Evolutionary conservation across 2,113 vertebrate genomes (phyloP).

Genomic region (Strigops habroptila): DNA sequence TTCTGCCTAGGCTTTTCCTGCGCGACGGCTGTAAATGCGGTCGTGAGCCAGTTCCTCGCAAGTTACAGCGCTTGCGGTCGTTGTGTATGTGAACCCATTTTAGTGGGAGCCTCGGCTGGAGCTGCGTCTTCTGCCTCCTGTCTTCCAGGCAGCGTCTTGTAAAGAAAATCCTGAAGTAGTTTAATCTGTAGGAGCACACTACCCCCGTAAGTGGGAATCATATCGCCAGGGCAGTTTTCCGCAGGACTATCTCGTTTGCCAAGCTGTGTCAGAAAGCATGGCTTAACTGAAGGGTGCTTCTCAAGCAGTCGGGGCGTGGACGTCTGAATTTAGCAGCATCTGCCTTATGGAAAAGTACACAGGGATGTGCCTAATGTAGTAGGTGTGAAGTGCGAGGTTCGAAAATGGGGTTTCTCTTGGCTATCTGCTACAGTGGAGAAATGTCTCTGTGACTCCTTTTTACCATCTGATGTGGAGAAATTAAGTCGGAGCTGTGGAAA

Average conservation of each 20-base stretch:
- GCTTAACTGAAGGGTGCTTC: background rate
- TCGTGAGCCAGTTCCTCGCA: accelerated
- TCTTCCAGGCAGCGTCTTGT: accelerated
- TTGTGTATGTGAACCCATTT: accelerated
- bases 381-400: background rate
- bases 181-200: background rate
- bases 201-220: accelerated
- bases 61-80: accelerated
- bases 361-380: too few relatives aligned
- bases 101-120: too few relatives aligned
- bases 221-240: accelerated
- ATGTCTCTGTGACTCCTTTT: accelerated
- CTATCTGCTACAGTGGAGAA: background rate
- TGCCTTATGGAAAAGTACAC: background rate
- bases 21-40: background rate
- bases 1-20: background rate
- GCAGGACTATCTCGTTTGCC: accelerated
- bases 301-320: accelerated
- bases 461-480: background rate
- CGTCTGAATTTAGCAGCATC: background rate
- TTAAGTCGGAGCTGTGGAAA: background rate
- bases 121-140: background rate
- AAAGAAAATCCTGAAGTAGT: background rate
- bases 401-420: background rate
- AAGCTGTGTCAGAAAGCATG: accelerated